A percentile compares a stretch with the other conserved stretches of the same genome.
These are phyloP conservation scores for Dasysyrphus tricinctus DNA, from an alignment of 2,888 invertebrate genomes.

Conservation along the genomic window DNA sequence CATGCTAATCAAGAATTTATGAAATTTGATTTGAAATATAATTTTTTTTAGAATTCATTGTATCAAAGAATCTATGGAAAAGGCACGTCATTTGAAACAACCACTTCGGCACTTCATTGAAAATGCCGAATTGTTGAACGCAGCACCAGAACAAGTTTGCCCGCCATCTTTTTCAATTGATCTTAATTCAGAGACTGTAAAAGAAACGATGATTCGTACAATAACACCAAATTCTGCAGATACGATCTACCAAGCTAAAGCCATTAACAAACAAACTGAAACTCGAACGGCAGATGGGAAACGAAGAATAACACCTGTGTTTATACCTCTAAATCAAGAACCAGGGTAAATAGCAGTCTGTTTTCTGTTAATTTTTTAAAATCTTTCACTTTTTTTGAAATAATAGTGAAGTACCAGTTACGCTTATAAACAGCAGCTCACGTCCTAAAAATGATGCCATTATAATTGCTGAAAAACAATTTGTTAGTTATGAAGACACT, in stretches of 20 bases:
- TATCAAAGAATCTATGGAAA: conserved; percentile 96
- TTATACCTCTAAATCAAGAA: conserved; percentile 90
- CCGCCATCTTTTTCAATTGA: conserved; percentile 78
- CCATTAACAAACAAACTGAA: conserved; percentile 95
- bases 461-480: conserved; percentile 57
- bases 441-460: conserved; percentile 62
- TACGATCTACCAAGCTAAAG: conserved; percentile 78
- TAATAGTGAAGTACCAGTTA: conserved; percentile 40
- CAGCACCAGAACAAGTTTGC: conserved; percentile 77
- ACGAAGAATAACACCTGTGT: conserved; percentile 97
- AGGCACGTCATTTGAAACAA: conserved; percentile 84
- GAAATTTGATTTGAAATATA: not conserved
- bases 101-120: conserved; percentile 87
- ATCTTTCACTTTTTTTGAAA: not conserved
- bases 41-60: conserved; percentile 87
- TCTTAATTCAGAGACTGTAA: conserved; percentile 10
- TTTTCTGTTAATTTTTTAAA: not conserved
- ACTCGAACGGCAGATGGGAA: conserved; percentile 97
- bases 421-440: conserved; percentile 76
- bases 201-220: conserved; percentile 2
- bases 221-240: conserved; percentile 29
- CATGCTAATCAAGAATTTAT: too few species aligned
- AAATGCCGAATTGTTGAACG: conserved; percentile 86
- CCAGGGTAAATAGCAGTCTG: conserved; percentile 75
- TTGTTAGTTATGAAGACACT: conserved; percentile 40